phyloP scores from a whole-genome alignment of 1,140 invertebrate species.

The Platyscapa corneri region DNA sequence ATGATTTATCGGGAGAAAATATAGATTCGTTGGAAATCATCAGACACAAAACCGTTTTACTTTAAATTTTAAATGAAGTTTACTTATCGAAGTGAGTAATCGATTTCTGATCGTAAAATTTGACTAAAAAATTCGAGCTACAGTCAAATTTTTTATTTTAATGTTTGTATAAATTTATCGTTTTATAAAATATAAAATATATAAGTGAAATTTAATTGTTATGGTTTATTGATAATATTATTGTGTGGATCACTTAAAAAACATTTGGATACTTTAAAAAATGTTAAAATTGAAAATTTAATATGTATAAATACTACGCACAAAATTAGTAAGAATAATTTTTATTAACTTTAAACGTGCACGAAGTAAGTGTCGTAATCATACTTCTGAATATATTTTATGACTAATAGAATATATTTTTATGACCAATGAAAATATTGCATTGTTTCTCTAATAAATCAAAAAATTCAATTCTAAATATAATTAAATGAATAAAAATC shows the following conservation, averaged over 20 bases:
- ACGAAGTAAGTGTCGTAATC: background rate
- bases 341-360: background rate
- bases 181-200: background rate
- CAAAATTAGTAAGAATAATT: background rate
- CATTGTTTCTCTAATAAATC: too few species aligned
- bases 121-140: background rate
- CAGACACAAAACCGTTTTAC: background rate
- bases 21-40: background rate
- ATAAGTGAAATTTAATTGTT: too few species aligned
- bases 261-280: background rate
- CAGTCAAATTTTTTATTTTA: background rate
- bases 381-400: too few species aligned
- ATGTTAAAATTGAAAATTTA: background rate
- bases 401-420: too few species aligned
- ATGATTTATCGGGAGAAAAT: conserved; percentile 16
- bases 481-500: too few species aligned
- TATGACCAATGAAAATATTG: too few species aligned
- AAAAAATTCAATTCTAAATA: too few species aligned
- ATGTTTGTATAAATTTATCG: background rate
- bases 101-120: background rate
- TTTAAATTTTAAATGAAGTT: conserved; percentile 35
- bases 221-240: too few species aligned
- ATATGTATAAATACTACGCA: background rate
- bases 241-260: too few species aligned
- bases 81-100: conserved; percentile 28